A percentile compares a stretch with the other conserved stretches of the same genome.
Conservation (phyloP, 2,888 invertebrate genomes). For the Salticus scenicus region DNA sequence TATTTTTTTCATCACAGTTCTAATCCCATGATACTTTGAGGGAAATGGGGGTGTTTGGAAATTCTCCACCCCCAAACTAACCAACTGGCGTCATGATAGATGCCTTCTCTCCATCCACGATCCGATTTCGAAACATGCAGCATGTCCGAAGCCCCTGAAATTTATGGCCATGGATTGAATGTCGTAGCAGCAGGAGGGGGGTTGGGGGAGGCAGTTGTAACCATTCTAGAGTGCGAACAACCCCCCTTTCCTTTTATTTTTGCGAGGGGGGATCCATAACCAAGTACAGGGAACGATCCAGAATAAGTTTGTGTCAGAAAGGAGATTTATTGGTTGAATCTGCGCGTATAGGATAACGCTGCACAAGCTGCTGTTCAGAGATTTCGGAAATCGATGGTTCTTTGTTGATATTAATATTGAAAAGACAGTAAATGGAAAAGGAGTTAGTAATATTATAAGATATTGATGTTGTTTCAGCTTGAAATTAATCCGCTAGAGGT, state of each 20-base stretch:
- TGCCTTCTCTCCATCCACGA: conserved; percentile 45
- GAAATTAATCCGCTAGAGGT: no score
- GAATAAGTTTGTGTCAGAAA: conserved; percentile 65
- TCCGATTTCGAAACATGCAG: conserved; percentile 57
- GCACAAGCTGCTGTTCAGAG: conserved; percentile 52
- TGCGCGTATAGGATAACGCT: conserved; percentile 60
- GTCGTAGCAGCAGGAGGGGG: conserved; percentile 31
- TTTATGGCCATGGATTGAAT: conserved; percentile 67
- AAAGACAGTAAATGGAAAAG: conserved; percentile 27
- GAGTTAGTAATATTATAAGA: neutral
- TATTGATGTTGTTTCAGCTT: no score
- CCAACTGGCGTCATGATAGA: conserved; percentile 58
- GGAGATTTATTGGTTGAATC: conserved; percentile 63
- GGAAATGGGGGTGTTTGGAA: neutral
- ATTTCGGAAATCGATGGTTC: conserved; percentile 59
- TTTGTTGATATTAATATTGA: conserved; percentile 50
- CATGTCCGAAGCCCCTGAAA: conserved; percentile 50
- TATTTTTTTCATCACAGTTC: neutral
- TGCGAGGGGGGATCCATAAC: conserved; percentile 36
- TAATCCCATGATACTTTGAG: conserved; percentile 7
- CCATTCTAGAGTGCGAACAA: conserved; percentile 62
- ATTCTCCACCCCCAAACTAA: neutral
- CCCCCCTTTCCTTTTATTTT: conserved; percentile 21
- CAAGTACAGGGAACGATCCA: conserved; percentile 64
- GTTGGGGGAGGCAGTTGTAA: conserved; percentile 4